A percentile compares a stretch with the other conserved stretches of the same genome.
phyloP scores from a whole-genome alignment of 2,888 invertebrate species.

The Lepidocyrtoides sp. region DNA sequence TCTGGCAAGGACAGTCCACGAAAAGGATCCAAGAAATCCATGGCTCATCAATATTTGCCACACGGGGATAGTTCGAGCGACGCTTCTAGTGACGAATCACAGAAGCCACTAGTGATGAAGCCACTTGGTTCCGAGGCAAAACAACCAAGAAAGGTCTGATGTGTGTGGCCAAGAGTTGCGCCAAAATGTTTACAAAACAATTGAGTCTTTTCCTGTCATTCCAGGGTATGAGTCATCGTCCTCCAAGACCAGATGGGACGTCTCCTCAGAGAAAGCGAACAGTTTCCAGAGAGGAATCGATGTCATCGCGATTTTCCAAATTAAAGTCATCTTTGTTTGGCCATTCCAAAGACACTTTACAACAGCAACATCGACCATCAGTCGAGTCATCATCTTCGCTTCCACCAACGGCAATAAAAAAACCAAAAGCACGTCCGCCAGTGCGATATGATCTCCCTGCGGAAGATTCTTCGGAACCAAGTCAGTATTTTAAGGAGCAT shows the following conservation, averaged over 20 bases:
- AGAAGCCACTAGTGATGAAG: slow-evolving; percentile 83
- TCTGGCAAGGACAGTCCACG: slow-evolving; percentile 75
- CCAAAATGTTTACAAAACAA: background rate
- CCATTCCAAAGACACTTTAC: slow-evolving; percentile 54
- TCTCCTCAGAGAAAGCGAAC: slow-evolving; percentile 78
- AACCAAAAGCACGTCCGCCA: slow-evolving; percentile 52
- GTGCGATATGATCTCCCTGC: slow-evolving; percentile 82
- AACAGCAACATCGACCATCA: slow-evolving; percentile 20
- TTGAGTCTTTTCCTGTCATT: slow-evolving; percentile 2
- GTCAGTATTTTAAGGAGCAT: slow-evolving; percentile 83
- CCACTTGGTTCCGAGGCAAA: slow-evolving; percentile 72
- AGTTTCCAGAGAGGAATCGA: slow-evolving; percentile 79
- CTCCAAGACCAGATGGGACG: slow-evolving; percentile 69
- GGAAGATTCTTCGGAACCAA: slow-evolving; percentile 84
- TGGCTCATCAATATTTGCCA: slow-evolving; percentile 30
- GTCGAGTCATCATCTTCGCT: slow-evolving; percentile 25
- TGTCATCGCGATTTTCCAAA: slow-evolving; percentile 79
- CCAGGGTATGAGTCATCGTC: slow-evolving; percentile 68
- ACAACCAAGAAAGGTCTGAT: slow-evolving; percentile 78
- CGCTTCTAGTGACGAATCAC: slow-evolving; percentile 84
- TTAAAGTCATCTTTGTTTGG: slow-evolving; percentile 82
- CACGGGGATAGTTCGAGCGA: slow-evolving; percentile 82
- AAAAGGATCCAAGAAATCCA: slow-evolving; percentile 68
- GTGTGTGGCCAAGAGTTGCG: background rate
- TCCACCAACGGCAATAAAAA: background rate